Percentiles rank a stretch among this genome's conserved stretches.
Evolutionary conservation across 2,797 vertebrate genomes (phyloP).

Genomic region (Botia almorhae): DNA sequence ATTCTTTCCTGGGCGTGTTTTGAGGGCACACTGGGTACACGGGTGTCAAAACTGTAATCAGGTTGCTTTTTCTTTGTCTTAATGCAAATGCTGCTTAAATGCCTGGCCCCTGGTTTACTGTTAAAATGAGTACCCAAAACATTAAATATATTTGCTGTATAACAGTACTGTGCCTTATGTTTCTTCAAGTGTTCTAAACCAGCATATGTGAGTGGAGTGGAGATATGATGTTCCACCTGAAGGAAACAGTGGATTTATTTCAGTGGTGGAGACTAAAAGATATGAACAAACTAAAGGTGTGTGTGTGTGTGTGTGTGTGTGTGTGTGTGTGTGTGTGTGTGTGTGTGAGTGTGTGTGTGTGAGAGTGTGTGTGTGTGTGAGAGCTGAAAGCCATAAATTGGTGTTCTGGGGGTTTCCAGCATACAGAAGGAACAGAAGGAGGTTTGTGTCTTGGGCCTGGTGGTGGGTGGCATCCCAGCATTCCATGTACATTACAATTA

Average conservation of each 20-base stretch:
- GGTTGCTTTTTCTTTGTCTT: background rate
- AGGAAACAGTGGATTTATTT: background rate
- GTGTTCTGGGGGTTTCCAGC: constrained; percentile 74
- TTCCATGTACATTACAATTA: constrained; percentile 67
- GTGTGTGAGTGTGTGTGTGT: too few species aligned
- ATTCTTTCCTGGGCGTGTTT: constrained; percentile 54
- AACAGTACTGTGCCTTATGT: background rate
- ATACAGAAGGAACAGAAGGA: constrained; percentile 75
- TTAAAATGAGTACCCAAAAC: background rate
- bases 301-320: too few species aligned
- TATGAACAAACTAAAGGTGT: too few species aligned
- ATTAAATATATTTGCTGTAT: background rate
- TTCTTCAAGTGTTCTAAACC: background rate
- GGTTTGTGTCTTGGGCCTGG: constrained; percentile 71
- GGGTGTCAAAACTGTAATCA: background rate
- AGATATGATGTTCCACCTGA: background rate
- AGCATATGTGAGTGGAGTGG: background rate
- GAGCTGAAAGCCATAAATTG: constrained; percentile 71
- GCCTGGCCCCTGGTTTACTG: background rate
- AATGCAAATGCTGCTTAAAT: background rate
- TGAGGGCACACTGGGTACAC: constrained; percentile 53
- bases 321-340: too few species aligned
- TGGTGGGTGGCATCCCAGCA: constrained; percentile 77
- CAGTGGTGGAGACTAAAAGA: too few species aligned
- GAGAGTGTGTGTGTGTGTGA: constrained; percentile 58